Percentiles rank a stretch among this genome's conserved stretches.
These are phyloP conservation scores for Mirza zaza DNA, from an alignment of 2,113 vertebrate genomes.

Conservation along the genomic window DNA sequence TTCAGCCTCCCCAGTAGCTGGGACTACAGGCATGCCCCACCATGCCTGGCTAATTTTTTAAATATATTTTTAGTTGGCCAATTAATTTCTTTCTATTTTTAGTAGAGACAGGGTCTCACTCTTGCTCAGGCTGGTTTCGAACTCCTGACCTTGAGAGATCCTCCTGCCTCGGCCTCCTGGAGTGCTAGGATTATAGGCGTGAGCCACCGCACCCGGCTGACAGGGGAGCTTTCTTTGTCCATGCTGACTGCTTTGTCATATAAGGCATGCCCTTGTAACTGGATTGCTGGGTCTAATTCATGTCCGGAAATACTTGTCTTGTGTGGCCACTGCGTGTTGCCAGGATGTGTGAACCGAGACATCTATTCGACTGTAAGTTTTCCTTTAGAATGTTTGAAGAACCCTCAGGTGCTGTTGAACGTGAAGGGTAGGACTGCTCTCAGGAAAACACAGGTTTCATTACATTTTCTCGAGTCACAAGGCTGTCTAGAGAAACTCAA, in stretches of 20 bases:
- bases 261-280: neutral
- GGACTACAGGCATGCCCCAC: too few species aligned
- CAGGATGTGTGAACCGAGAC: neutral
- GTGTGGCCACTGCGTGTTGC: neutral
- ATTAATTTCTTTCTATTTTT: too few species aligned
- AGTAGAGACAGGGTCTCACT: too few species aligned
- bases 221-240: neutral
- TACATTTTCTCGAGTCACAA: neutral
- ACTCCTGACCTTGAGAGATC: too few species aligned
- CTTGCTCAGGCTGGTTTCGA: too few species aligned
- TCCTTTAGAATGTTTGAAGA: conserved; percentile 16
- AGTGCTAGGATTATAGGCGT: too few species aligned
- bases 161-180: too few species aligned
- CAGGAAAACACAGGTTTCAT: conserved; percentile 49
- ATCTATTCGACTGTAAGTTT: neutral
- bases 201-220: too few species aligned
- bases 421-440: neutral
- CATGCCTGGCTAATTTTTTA: too few species aligned
- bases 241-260: neutral
- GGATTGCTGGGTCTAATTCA: neutral
- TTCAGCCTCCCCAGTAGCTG: too few species aligned
- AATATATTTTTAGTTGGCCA: too few species aligned
- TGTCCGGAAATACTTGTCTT: neutral
- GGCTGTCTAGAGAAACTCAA: neutral
- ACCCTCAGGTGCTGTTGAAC: neutral